Percentiles rank a stretch among this genome's conserved stretches.
Evolutionary conservation across 2,888 invertebrate genomes (phyloP).

Genomic region (Latrodectus elegans): DNA sequence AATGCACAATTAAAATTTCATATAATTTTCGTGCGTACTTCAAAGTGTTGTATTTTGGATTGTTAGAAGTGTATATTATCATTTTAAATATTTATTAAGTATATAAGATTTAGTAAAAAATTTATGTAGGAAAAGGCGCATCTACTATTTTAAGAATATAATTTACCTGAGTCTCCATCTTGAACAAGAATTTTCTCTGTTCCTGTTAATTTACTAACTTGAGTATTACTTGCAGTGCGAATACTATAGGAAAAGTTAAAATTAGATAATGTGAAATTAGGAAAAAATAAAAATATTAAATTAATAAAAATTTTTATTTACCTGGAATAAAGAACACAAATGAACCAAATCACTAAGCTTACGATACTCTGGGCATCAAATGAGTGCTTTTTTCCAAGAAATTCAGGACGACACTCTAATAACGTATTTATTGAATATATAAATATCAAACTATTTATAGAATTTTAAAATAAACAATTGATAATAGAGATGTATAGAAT

Average conservation of each 20-base stretch:
- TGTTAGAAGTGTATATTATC: no score
- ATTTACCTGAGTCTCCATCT: constrained; percentile 77
- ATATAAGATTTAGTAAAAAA: neutral
- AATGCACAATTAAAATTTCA: no score
- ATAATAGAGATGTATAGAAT: no score
- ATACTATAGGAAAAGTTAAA: constrained; percentile 78
- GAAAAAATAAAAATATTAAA: neutral
- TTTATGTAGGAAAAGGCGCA: neutral
- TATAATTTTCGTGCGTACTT: no score
- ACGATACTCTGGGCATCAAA: constrained; percentile 94
- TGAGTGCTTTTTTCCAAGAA: constrained; percentile 74
- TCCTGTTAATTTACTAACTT: constrained; percentile 89
- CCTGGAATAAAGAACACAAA: constrained; percentile 94
- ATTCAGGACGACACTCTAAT: constrained; percentile 87
- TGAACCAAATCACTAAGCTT: constrained; percentile 93
- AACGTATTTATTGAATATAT: constrained; percentile 20
- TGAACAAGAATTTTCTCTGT: constrained; percentile 85
- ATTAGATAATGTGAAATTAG: neutral
- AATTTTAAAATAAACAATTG: no score
- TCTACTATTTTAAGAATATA: neutral
- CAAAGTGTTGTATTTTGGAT: no score
- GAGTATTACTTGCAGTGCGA: constrained; percentile 91
- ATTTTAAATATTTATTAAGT: no score
- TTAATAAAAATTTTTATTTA: constrained; percentile 29
- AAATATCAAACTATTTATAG: neutral